Conservation (phyloP, 2,888 invertebrate genomes). For the Sinopyrophorus schimmeli region DNA sequence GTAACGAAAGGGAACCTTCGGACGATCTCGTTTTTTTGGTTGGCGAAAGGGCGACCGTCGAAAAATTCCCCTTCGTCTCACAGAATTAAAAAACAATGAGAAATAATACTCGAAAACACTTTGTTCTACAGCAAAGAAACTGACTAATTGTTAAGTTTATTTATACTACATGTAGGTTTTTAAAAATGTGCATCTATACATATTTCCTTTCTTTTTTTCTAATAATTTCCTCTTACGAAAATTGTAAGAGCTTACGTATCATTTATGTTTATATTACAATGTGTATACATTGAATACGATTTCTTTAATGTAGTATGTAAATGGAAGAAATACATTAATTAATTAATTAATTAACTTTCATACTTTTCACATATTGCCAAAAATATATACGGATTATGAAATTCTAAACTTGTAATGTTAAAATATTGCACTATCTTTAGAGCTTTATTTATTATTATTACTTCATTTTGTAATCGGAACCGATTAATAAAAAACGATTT, state of each 20-base stretch:
- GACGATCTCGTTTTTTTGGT: constrained; percentile 31
- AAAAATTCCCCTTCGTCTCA: constrained; percentile 41
- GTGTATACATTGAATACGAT: constrained; percentile 51
- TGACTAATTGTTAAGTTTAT: too few relatives aligned
- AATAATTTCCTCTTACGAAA: constrained; percentile 31
- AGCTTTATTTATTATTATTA: constrained; percentile 37
- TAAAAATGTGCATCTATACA: constrained; percentile 53
- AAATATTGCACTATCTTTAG: constrained; percentile 51
- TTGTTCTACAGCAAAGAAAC: constrained; percentile 49
- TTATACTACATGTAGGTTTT: constrained; percentile 52
- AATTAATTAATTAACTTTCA: too few relatives aligned
- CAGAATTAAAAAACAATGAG: constrained; percentile 34
- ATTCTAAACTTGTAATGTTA: constrained; percentile 37
- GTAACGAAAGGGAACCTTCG: constrained; percentile 49
- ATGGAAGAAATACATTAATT: constrained; percentile 51
- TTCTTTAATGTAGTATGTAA: too few relatives aligned
- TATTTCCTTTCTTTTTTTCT: too few relatives aligned
- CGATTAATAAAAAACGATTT: too few relatives aligned
- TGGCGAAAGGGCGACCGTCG: constrained; percentile 32
- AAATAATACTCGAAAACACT: constrained; percentile 38
- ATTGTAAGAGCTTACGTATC: constrained; percentile 47
- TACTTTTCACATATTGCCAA: constrained; percentile 47
- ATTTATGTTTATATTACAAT: constrained; percentile 51
- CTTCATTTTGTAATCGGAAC: too few relatives aligned
- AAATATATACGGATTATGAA: constrained; percentile 47